These are phyloP conservation scores for Noctua fimbriata DNA, from an alignment of 2,888 invertebrate genomes.

Conservation along the genomic window DNA sequence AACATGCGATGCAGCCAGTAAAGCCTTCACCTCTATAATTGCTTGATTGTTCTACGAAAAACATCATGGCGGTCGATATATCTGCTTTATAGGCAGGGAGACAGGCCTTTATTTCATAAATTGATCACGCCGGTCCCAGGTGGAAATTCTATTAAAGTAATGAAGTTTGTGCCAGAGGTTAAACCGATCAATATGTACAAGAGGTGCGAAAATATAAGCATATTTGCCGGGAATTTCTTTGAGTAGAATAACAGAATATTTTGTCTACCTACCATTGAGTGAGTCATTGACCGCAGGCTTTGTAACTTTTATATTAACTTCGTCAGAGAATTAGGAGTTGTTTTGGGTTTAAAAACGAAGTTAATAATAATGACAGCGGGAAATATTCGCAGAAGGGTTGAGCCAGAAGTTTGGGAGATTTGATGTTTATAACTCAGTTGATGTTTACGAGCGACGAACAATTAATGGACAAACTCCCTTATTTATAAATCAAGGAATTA, in stretches of 20 bases:
- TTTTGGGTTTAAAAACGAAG: conserved; percentile 53
- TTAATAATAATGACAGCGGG: conserved; percentile 54
- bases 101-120: conserved; percentile 40
- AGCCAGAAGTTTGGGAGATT: conserved; percentile 19
- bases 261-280: conserved; percentile 8
- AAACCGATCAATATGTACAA: conserved; percentile 40
- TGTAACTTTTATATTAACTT: conserved; percentile 40
- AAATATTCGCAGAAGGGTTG: conserved; percentile 43
- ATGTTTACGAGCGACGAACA: conserved; percentile 26
- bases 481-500: conserved; percentile 1
- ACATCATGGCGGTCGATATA: conserved; percentile 4
- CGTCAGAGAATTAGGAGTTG: conserved; percentile 48
- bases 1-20: conserved; percentile 1
- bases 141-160: conserved; percentile 63
- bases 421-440: conserved; percentile 41
- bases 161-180: conserved; percentile 49
- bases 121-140: conserved; percentile 28
- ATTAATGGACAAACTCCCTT: conserved; percentile 11
- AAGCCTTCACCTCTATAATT: conserved; percentile 15
- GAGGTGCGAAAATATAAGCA: conserved; percentile 38
- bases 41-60: conserved; percentile 30
- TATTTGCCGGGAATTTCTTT: conserved; percentile 16
- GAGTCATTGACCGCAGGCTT: conserved; percentile 34
- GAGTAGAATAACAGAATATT: conserved; percentile 38
- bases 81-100: not conserved